phyloP scores from a whole-genome alignment of 2,113 vertebrate species.

The Sinocyclocheilus grahami region DNA sequence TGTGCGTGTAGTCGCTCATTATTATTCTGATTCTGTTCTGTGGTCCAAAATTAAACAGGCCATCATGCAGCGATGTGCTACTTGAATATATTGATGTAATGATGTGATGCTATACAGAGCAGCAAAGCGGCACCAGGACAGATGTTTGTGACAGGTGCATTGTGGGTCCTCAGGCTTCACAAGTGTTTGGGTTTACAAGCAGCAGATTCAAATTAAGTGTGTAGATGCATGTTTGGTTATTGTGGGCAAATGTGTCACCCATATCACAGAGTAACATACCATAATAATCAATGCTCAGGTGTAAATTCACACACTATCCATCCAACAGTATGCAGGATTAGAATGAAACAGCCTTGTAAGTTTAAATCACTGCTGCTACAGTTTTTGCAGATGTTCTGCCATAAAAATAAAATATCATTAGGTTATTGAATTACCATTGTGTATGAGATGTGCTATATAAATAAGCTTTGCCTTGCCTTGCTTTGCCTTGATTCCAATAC shows the following conservation, averaged over 20 bases:
- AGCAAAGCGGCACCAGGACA: conserved; percentile 12
- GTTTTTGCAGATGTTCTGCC: not conserved
- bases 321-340: not conserved
- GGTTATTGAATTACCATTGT: not conserved
- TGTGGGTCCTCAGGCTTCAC: conserved; percentile 25
- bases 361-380: not conserved
- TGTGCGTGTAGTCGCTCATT: not conserved
- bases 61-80: conserved; percentile 18
- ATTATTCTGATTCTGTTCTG: not conserved
- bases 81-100: conserved; percentile 40
- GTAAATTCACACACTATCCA: not conserved
- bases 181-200: conserved; percentile 22
- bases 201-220: conserved; percentile 9
- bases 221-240: not conserved
- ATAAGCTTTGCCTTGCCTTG: too few species aligned
- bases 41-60: conserved; percentile 19
- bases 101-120: conserved; percentile 21
- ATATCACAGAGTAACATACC: not conserved
- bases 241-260: not conserved
- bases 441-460: too few species aligned
- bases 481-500: not conserved
- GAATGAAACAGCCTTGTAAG: not conserved
- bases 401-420: not conserved
- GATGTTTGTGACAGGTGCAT: conserved; percentile 44
- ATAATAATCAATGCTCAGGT: conserved; percentile 1